Conservation (phyloP, 2,888 invertebrate genomes). For the Phyllotreta cruciferae region DNA sequence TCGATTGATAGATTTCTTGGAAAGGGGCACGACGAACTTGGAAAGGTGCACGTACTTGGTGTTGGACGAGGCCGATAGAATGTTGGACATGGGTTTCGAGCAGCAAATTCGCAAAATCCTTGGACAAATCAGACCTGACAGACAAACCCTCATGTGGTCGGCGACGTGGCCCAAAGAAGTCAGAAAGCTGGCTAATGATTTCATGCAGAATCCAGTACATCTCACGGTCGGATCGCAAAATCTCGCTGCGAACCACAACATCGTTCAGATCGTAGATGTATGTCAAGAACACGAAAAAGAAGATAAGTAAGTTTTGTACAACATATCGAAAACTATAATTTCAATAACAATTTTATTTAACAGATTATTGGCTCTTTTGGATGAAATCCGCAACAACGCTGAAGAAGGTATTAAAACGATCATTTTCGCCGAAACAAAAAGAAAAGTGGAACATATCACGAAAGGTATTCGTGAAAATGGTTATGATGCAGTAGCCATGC, state of each 20-base stretch:
- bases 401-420: conserved; percentile 88
- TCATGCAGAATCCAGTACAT: conserved; percentile 87
- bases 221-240: conserved; percentile 90
- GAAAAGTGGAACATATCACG: conserved; percentile 79
- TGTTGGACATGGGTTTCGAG: conserved; percentile 98
- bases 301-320: conserved; percentile 51
- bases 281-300: conserved; percentile 89
- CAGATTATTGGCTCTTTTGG: conserved; percentile 74
- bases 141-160: conserved; percentile 98
- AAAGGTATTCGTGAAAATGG: conserved; percentile 76
- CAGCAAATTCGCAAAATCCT: conserved; percentile 94
- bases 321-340: background rate
- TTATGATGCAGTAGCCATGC: conserved; percentile 82
- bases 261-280: conserved; percentile 84
- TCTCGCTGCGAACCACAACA: conserved; percentile 90
- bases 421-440: conserved; percentile 95
- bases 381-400: conserved; percentile 78
- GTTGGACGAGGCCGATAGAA: conserved; percentile 94
- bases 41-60: conserved; percentile 85
- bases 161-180: conserved; percentile 99
- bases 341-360: conserved; percentile 44
- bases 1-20: conserved; percentile 81
- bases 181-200: conserved; percentile 88
- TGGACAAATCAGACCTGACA: conserved; percentile 89
- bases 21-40: conserved; percentile 74